phyloP scores from a whole-genome alignment of 2,888 invertebrate genomes.

The Troglohyphantes excavatus region DNA sequence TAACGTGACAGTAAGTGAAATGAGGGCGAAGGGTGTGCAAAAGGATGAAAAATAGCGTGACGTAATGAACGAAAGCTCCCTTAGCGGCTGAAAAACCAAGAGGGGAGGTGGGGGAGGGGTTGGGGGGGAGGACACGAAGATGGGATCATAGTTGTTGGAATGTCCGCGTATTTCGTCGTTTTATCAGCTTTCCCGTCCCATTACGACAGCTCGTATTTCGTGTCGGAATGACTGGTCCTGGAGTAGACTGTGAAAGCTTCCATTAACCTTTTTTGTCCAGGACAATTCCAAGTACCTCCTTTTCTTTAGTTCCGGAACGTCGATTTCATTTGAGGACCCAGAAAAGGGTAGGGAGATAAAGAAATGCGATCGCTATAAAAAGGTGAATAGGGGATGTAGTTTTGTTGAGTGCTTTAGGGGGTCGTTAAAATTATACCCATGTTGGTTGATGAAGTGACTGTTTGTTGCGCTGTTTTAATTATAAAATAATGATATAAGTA shows the following conservation, averaged over 20 bases:
- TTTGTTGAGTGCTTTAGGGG: too few species aligned
- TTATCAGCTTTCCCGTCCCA: slow-evolving; percentile 17
- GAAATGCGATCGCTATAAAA: background rate
- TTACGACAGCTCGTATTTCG: slow-evolving; percentile 18
- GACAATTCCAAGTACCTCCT: background rate
- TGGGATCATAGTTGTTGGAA: slow-evolving; percentile 1
- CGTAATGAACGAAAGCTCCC: too few species aligned
- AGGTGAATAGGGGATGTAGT: too few species aligned
- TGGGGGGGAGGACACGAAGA: background rate
- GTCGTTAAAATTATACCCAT: too few species aligned
- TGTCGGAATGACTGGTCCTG: background rate
- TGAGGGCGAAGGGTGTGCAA: too few species aligned
- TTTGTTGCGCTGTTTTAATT: too few species aligned
- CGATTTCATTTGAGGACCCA: background rate
- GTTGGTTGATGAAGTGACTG: too few species aligned
- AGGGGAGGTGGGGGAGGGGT: too few species aligned
- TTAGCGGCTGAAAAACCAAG: background rate
- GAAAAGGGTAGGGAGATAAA: background rate
- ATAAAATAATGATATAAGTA: too few species aligned
- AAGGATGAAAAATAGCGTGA: too few species aligned
- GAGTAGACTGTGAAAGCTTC: background rate
- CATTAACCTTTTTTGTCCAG: slow-evolving; percentile 5
- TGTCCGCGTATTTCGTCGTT: background rate
- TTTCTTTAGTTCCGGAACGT: slow-evolving; percentile 11
- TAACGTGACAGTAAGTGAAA: too few species aligned